Conservation (phyloP, 2,113 vertebrate species). For the Saguinus midas region DNA sequence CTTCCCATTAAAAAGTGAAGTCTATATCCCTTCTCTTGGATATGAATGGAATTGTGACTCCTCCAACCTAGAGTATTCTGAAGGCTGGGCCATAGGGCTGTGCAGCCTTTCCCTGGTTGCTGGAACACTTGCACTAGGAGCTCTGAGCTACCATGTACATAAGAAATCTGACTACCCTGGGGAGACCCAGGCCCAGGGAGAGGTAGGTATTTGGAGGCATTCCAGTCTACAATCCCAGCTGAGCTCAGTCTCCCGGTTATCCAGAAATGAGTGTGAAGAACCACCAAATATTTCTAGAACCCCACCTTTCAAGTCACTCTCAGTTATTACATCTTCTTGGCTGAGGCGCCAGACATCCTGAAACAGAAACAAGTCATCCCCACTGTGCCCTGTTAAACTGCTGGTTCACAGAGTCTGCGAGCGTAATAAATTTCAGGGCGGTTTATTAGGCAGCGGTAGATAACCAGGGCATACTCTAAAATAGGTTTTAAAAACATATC, state of each 20-base stretch:
- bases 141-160: neutral
- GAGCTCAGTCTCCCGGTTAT: neutral
- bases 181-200: neutral
- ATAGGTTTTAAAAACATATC: neutral
- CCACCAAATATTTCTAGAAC: neutral
- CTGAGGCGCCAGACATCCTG: neutral
- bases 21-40: neutral
- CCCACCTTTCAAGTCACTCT: neutral
- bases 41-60: neutral
- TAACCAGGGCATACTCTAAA: neutral
- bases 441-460: neutral
- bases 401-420: neutral
- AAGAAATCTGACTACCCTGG: neutral
- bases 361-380: neutral
- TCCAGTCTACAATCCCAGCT: neutral
- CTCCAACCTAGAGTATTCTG: neutral
- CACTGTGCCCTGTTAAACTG: neutral
- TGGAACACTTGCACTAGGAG: neutral
- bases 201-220: neutral
- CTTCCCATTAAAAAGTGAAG: neutral
- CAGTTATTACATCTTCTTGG: neutral
- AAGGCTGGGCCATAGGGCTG: neutral
- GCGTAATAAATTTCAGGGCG: neutral
- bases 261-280: neutral
- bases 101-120: neutral